Percentiles rank a stretch among this genome's conserved stretches.
These are phyloP conservation scores for Marcusenius ussheri DNA, from an alignment of 2,113 vertebrate genomes.

Conservation along the genomic window DNA sequence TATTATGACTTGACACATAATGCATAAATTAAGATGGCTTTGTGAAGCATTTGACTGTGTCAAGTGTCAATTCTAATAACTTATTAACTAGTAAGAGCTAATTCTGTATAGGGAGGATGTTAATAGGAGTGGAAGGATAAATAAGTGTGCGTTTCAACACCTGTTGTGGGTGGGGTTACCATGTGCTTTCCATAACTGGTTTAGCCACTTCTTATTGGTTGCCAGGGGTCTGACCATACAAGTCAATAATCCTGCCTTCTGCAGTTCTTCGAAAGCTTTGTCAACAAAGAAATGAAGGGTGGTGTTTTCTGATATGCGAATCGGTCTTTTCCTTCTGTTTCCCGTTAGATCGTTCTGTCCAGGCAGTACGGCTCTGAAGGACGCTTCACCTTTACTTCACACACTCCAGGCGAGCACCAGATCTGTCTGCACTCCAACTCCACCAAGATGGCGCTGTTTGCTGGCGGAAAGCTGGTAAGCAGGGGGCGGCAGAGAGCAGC, in stretches of 20 bases:
- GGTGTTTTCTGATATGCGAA: background rate
- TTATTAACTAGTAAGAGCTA: background rate
- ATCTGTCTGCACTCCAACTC: conserved; percentile 95
- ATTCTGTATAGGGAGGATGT: background rate
- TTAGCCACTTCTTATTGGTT: background rate
- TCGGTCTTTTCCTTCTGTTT: background rate
- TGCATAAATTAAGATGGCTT: background rate
- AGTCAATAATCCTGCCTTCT: background rate
- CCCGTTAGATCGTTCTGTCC: conserved; percentile 74
- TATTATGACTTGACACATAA: background rate
- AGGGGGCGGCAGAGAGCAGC: background rate
- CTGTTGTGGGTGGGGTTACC: background rate
- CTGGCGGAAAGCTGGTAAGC: conserved; percentile 81
- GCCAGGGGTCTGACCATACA: background rate
- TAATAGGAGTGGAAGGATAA: background rate
- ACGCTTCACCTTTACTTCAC: conserved; percentile 89
- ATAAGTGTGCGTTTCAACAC: background rate
- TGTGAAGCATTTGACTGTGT: background rate
- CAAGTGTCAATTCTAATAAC: background rate
- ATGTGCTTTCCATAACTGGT: background rate
- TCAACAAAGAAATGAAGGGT: background rate
- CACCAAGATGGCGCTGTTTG: conserved; percentile 85
- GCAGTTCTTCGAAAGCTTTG: background rate
- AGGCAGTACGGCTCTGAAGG: conserved; percentile 89
- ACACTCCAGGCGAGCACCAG: conserved; percentile 90